Conservation (phyloP, 2,797 vertebrate genomes). For the Manis javanica region DNA sequence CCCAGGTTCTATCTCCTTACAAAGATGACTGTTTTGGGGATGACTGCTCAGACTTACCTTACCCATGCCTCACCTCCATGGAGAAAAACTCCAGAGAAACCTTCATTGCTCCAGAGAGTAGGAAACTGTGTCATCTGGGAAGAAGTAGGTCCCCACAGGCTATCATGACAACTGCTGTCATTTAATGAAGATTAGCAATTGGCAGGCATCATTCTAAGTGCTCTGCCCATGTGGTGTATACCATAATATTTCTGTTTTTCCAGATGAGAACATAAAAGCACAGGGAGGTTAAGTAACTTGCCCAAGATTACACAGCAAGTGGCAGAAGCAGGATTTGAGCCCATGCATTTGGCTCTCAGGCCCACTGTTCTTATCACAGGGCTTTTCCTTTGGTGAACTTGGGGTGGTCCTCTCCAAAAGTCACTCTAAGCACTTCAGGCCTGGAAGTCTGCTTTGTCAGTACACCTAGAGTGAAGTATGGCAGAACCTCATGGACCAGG, state of each 20-base stretch:
- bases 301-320: background rate
- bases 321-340: background rate
- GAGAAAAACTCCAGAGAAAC: background rate
- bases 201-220: background rate
- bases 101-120: background rate
- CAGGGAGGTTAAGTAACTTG: background rate
- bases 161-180: background rate
- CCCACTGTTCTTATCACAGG: background rate
- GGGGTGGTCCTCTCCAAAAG: background rate
- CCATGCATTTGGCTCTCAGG: background rate
- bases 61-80: background rate
- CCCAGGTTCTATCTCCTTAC: background rate
- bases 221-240: background rate
- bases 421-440: background rate
- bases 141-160: background rate
- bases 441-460: background rate
- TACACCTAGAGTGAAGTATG: background rate
- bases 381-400: background rate
- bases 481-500: background rate
- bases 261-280: background rate
- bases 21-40: background rate
- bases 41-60: background rate
- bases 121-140: background rate
- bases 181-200: background rate
- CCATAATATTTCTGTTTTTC: background rate